Conservation (phyloP, 2,113 vertebrate genomes). For the Copsychus sechellarum region DNA sequence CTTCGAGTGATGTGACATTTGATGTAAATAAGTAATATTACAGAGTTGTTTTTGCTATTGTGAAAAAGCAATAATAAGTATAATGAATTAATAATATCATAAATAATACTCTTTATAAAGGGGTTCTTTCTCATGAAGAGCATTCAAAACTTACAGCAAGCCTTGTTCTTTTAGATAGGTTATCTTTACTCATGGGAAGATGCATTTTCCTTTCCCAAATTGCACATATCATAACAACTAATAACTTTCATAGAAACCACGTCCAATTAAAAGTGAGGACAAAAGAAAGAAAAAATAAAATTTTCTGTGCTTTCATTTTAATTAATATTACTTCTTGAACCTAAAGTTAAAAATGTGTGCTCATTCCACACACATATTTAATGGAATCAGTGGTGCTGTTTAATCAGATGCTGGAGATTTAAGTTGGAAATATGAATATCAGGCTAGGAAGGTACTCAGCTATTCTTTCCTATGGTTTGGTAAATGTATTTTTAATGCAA, state of each 20-base stretch:
- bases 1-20: background rate
- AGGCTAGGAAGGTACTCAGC: background rate
- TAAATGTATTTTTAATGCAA: conserved; percentile 19
- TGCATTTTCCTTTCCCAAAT: background rate
- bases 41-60: background rate
- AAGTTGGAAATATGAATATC: conserved; percentile 14
- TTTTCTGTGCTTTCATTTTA: background rate
- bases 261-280: background rate
- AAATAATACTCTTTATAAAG: background rate
- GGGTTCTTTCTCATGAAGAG: background rate
- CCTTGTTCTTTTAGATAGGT: rapidly evolving
- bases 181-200: background rate
- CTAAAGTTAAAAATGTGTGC: background rate
- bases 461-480: background rate
- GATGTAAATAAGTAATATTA: background rate
- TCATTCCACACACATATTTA: conserved; percentile 2
- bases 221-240: background rate
- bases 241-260: background rate
- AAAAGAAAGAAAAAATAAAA: background rate
- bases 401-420: conserved; percentile 39
- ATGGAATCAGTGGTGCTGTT: conserved; percentile 1
- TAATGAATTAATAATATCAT: background rate
- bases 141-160: background rate
- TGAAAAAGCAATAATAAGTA: background rate
- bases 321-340: conserved; percentile 2